Evolutionary conservation across 2,888 invertebrate species (phyloP), one percentile per base, ranked within the genome.

Genomic region (Agrotis segetum): DNA sequence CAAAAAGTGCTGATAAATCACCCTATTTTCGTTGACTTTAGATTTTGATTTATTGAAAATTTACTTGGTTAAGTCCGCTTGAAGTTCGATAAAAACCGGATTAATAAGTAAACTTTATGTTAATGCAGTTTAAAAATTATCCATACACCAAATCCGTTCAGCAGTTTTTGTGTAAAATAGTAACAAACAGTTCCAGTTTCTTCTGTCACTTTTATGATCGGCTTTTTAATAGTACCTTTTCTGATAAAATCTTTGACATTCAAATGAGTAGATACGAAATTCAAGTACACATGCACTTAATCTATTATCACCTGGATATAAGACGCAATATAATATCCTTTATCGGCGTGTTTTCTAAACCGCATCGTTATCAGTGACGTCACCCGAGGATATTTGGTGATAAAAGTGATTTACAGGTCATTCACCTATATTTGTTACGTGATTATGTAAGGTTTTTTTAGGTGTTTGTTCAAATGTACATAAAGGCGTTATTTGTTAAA

Each of bases 321-420:
- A 81, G 79, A 53, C 59, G 61, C 70, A 78, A 67, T 77, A 68
- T 52, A 78, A 67, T 77, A 68, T 52, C 46, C 24, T 34, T 71
- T 81, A 82, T 80, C 83, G 66, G 62, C 63, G 60, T 60, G 34
- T 68, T 65, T 56, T 78, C 74, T 74, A 66, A 66, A 55, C 40
- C 21, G 64, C 21, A 49, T 9, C 44, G 40, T 72, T 81, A 79
- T 78, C 79, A 71, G 52, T 58, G 61, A 67, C 64, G 67, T 59
- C 66, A 69, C 17, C 5, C 4, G 29, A 60, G 49, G 24, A 58
- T 55, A 67, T 67, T 53, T 19, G 17, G 4, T 58, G 78, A 80
- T 81, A 70, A 67, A 55, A 63, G n/a, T 76, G 55, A 64, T 70
- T 78, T 63, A 59, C 19, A 67, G 81, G 81, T 69, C 77, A 78